A percentile compares a stretch with the other conserved stretches of the same genome.
phyloP scores from a whole-genome alignment of 2,797 vertebrate genomes.

The Falco biarmicus region DNA sequence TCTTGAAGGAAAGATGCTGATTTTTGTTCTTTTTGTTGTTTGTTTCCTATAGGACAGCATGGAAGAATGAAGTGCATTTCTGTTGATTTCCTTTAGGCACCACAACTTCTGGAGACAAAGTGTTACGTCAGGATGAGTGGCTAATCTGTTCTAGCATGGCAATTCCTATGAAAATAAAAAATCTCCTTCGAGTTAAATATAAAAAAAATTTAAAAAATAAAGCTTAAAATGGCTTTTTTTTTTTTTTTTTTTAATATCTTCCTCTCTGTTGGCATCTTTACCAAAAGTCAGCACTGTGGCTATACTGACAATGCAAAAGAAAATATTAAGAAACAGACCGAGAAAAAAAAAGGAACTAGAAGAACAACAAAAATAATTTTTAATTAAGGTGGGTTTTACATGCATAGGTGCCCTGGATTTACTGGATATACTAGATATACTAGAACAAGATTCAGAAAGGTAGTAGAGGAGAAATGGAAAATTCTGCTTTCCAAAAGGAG shows the following conservation, averaged over 20 bases:
- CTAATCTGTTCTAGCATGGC: neutral
- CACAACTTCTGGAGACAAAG: neutral
- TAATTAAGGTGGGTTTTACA: neutral
- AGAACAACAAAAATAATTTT: neutral
- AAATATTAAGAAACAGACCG: neutral
- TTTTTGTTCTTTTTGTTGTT: neutral
- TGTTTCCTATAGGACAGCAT: neutral
- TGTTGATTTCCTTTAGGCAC: neutral
- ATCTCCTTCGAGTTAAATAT: fast-evolving
- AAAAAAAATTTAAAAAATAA: neutral
- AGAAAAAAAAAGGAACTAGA: neutral
- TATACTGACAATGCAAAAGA: neutral
- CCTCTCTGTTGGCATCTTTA: neutral
- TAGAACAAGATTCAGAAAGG: neutral
- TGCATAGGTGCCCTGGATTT: neutral
- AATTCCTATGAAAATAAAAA: neutral
- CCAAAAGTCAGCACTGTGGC: neutral
- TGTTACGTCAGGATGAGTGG: neutral
- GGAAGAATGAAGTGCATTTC: neutral
- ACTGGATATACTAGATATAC: too few relatives aligned
- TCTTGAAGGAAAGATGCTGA: neutral
- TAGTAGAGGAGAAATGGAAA: neutral
- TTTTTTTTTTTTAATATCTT: neutral
- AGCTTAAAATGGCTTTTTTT: fast-evolving
- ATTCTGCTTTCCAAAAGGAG: neutral